Percentiles rank a stretch among this genome's conserved stretches.
Conservation (phyloP, 2,888 invertebrate genomes). For the Ectobius pallidus region DNA sequence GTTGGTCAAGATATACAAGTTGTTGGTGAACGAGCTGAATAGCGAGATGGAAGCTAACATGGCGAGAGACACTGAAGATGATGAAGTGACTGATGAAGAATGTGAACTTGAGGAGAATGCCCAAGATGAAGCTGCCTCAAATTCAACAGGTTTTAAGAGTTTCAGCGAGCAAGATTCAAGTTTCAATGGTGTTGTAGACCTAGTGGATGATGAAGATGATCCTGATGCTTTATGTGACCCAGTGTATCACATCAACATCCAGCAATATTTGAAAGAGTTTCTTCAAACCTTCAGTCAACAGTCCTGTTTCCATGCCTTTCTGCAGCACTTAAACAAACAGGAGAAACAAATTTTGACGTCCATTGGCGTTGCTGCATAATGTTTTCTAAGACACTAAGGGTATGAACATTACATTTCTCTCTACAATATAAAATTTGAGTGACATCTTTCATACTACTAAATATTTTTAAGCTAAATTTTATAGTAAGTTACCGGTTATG, state of each 20-base stretch:
- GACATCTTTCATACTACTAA: too few relatives aligned
- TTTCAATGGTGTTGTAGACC: too few relatives aligned
- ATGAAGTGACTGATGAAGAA: slow-evolving; percentile 51
- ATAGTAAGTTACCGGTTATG: too few relatives aligned
- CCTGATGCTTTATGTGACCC: slow-evolving; percentile 67
- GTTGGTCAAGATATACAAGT: slow-evolving; percentile 73
- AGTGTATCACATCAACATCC: slow-evolving; percentile 65
- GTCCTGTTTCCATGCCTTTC: slow-evolving; percentile 66
- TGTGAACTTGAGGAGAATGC: slow-evolving; percentile 52
- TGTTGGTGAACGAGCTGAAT: slow-evolving; percentile 68
- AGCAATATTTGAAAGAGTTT: slow-evolving; percentile 68
- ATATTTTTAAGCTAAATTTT: too few relatives aligned
- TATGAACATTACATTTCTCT: too few relatives aligned
- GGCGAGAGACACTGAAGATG: slow-evolving; percentile 52
- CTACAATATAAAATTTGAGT: too few relatives aligned
- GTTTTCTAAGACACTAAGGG: too few relatives aligned
- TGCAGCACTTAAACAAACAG: slow-evolving; percentile 62
- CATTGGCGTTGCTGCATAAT: too few relatives aligned
- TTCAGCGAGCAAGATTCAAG: too few relatives aligned
- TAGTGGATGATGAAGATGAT: slow-evolving; percentile 59
- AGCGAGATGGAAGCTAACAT: slow-evolving; percentile 60
- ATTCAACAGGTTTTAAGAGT: too few relatives aligned
- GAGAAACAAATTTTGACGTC: slow-evolving; percentile 60
- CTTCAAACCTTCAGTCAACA: slow-evolving; percentile 66
- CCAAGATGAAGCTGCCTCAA: too few relatives aligned